Percentiles rank a stretch among this genome's conserved stretches.
Evolutionary conservation across 1,140 invertebrate species (phyloP).

Genomic region (Polypedilum vanderplanki): DNA sequence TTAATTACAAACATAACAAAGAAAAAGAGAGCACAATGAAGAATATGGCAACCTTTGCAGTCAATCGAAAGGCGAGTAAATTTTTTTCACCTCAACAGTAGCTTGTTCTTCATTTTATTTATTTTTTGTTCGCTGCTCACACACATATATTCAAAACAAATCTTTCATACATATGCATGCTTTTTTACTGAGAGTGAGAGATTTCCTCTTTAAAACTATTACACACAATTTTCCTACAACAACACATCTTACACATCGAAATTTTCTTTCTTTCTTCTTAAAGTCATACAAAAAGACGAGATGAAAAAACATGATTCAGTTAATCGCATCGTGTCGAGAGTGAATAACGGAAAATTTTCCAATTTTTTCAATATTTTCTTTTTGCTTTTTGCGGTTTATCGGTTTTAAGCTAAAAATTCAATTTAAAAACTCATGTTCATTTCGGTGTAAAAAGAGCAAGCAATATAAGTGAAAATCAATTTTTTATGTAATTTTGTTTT

Average conservation of each 20-base stretch:
- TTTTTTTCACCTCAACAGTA: too few relatives aligned
- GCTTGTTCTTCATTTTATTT: too few relatives aligned
- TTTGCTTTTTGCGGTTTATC: not conserved
- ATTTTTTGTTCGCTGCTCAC: too few relatives aligned
- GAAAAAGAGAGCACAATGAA: too few relatives aligned
- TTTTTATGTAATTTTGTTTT: not conserved
- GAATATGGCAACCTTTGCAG: too few relatives aligned
- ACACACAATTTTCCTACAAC: not conserved
- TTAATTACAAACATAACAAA: too few relatives aligned
- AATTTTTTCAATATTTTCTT: not conserved
- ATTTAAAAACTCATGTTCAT: not conserved
- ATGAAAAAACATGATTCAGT: conserved; percentile 28
- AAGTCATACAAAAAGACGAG: conserved; percentile 9
- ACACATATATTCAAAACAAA: not conserved
- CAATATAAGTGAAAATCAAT: conserved; percentile 19
- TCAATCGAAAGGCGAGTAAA: too few relatives aligned
- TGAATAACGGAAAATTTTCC: conserved; percentile 20
- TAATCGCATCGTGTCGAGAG: conserved; percentile 21
- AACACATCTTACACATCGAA: too few relatives aligned
- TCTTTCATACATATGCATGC: not conserved
- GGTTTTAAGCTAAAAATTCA: not conserved
- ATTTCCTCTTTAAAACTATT: conserved; percentile 1
- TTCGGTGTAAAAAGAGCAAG: not conserved
- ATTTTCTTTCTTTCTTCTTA: not conserved
- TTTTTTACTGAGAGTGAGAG: not conserved